These are phyloP conservation scores for Pomacea maculata DNA, from an alignment of 1,140 invertebrate species.

Conservation along the genomic window DNA sequence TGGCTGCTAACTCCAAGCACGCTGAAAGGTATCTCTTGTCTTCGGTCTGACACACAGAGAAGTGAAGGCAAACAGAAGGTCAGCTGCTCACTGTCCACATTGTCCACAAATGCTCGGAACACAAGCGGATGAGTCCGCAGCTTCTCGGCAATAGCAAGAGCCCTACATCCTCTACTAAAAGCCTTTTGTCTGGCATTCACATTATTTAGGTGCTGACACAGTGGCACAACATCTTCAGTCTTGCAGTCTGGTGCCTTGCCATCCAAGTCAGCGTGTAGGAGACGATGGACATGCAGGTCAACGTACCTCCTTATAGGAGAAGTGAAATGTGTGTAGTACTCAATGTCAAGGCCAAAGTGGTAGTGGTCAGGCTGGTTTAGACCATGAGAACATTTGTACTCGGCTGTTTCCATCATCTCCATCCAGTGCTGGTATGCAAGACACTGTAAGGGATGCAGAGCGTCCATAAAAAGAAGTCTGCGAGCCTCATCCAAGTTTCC, in stretches of 20 bases:
- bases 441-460: slow-evolving; percentile 90
- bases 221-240: slow-evolving; percentile 29
- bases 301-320: slow-evolving; percentile 66
- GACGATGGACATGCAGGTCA: slow-evolving; percentile 59
- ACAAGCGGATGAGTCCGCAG: slow-evolving; percentile 27
- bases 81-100: slow-evolving; percentile 28
- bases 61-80: slow-evolving; percentile 32
- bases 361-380: slow-evolving; percentile 6
- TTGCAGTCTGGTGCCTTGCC: slow-evolving; percentile 30
- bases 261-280: slow-evolving; percentile 39
- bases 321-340: slow-evolving; percentile 64
- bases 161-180: slow-evolving; percentile 34
- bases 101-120: slow-evolving; percentile 30
- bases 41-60: slow-evolving; percentile 15
- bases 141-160: slow-evolving; percentile 18
- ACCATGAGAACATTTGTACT: slow-evolving; percentile 64
- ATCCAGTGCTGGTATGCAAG: slow-evolving; percentile 73
- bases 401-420: slow-evolving; percentile 70
- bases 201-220: slow-evolving; percentile 39
- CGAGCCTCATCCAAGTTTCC: slow-evolving; percentile 83
- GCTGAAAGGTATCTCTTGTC: slow-evolving; percentile 33
- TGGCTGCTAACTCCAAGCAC: slow-evolving; percentile 32
- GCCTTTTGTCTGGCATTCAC: slow-evolving; percentile 30
- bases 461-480: slow-evolving; percentile 90
- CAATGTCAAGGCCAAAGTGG: slow-evolving; percentile 40